Evolutionary conservation across 2,888 invertebrate genomes (phyloP).

Genomic region (Hyalella azteca): DNA sequence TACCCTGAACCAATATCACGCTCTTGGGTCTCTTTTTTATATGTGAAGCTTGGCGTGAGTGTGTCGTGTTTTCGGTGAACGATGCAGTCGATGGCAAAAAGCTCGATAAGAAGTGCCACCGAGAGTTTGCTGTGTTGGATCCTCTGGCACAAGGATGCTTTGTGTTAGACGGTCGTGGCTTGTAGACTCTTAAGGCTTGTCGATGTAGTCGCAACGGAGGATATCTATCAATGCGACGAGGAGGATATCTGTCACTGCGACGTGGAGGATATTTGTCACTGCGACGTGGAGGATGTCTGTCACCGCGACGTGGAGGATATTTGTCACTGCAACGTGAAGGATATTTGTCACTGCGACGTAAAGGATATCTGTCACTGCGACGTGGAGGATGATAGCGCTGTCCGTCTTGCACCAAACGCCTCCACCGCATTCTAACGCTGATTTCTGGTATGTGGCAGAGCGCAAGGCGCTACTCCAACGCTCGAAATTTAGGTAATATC

Average conservation of each 20-base stretch:
- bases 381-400: neutral
- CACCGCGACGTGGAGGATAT: neutral
- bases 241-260: too few species aligned
- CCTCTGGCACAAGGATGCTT: slow-evolving; percentile 20
- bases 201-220: slow-evolving; percentile 8
- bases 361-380: slow-evolving; percentile 14
- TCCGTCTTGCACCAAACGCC: neutral
- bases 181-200: neutral
- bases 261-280: neutral
- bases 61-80: neutral
- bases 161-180: neutral
- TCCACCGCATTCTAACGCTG: slow-evolving; percentile 20
- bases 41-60: neutral
- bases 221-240: too few species aligned
- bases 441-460: neutral
- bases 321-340: neutral
- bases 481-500: too few species aligned
- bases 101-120: neutral
- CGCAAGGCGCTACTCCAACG: slow-evolving; percentile 13
- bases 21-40: too few species aligned
- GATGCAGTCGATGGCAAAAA: neutral
- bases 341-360: neutral
- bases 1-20: too few species aligned
- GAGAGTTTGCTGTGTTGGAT: slow-evolving; percentile 5
- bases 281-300: neutral